Evolutionary conservation across 2,797 vertebrate genomes (phyloP).

Genomic region (Cirrhinus mrigala): DNA sequence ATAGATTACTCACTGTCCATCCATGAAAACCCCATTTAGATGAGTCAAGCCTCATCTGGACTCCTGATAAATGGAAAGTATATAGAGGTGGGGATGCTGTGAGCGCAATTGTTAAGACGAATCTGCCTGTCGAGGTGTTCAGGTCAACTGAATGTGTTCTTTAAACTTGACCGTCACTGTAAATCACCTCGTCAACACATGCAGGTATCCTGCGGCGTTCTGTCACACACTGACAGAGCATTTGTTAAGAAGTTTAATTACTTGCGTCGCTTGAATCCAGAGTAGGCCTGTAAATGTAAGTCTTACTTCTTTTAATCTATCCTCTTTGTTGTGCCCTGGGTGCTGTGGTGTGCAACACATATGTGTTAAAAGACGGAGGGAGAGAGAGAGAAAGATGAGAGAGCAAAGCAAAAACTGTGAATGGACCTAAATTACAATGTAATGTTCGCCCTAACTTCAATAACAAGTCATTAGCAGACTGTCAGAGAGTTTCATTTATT

Average conservation of each 20-base stretch:
- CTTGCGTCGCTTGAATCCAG: constrained; percentile 75
- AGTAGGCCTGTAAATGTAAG: constrained; percentile 79
- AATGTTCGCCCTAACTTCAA: constrained; percentile 77
- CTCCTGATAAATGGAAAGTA: constrained; percentile 65
- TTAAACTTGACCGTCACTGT: constrained; percentile 56
- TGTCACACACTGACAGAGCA: constrained; percentile 79
- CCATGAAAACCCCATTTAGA: constrained; percentile 60
- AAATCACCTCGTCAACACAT: constrained; percentile 73
- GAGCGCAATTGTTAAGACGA: constrained; percentile 68
- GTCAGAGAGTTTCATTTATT: constrained; percentile 81
- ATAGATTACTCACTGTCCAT: constrained; percentile 45
- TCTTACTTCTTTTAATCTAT: constrained; percentile 56
- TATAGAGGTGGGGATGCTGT: constrained; percentile 45
- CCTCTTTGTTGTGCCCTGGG: constrained; percentile 28
- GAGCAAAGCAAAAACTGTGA: constrained; percentile 80
- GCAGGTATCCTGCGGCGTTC: constrained; percentile 63
- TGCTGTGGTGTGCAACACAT: constrained; percentile 67
- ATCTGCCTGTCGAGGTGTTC: constrained; percentile 65
- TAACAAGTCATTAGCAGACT: constrained; percentile 88
- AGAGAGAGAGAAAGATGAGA: constrained; percentile 42
- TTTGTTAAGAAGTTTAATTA: constrained; percentile 90
- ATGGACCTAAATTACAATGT: constrained; percentile 82
- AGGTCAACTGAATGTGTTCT: constrained; percentile 65
- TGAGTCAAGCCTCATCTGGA: constrained; percentile 52
- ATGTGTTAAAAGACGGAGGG: constrained; percentile 73